Evolutionary conservation across 1,140 invertebrate species (phyloP).

Genomic region (Zaprionus gabonicus): DNA sequence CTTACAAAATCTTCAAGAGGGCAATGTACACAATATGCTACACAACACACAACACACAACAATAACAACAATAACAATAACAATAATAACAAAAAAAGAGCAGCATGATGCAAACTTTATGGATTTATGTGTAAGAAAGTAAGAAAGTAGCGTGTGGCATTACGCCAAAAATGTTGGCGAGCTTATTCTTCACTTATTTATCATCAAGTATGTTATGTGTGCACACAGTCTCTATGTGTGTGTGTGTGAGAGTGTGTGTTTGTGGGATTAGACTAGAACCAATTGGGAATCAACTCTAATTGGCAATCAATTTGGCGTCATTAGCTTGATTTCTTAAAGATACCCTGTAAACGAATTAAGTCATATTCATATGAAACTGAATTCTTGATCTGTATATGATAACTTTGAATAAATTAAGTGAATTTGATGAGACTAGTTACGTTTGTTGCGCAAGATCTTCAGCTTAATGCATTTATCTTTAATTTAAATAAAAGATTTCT

Average conservation of each 20-base stretch:
- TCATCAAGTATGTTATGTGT: not conserved
- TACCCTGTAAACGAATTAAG: not conserved
- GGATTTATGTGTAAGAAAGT: not conserved
- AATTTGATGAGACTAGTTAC: not conserved
- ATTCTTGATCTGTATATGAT: not conserved
- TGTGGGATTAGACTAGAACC: not conserved
- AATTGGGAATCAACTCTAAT: conserved; percentile 3
- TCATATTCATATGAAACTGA: not conserved
- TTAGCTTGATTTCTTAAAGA: not conserved
- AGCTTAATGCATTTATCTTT: not conserved
- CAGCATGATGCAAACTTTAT: conserved; percentile 34
- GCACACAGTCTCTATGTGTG: not conserved
- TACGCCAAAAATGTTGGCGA: not conserved
- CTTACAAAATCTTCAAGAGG: conserved; percentile 21
- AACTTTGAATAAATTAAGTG: not conserved
- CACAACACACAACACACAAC: conserved; percentile 5
- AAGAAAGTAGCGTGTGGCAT: not conserved
- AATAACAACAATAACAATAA: conserved; percentile 3
- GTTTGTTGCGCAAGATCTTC: not conserved
- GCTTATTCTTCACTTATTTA: not conserved
- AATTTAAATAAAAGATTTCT: too few relatives aligned
- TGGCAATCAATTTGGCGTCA: conserved; percentile 1
- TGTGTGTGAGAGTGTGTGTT: not conserved
- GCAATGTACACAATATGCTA: conserved; percentile 35
- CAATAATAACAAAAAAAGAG: not conserved